Conservation (phyloP, 1,140 invertebrate genomes). For the Brachionus rubens region DNA sequence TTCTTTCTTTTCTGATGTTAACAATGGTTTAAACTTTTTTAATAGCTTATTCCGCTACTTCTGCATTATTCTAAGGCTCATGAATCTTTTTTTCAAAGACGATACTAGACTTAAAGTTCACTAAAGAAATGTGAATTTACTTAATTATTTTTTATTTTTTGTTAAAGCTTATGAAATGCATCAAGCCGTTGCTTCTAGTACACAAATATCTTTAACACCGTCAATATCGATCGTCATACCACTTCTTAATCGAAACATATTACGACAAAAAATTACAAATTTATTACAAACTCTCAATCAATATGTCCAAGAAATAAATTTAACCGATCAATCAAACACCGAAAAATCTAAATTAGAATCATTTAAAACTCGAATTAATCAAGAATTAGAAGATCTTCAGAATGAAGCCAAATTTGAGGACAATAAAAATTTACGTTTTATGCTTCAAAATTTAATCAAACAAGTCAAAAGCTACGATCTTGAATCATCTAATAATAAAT, state of each 20-base stretch:
- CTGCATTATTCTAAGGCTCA: too few species aligned
- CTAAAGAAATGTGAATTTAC: not conserved
- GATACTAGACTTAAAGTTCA: too few species aligned
- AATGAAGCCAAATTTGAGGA: not conserved
- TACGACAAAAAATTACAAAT: not conserved
- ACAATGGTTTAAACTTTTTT: too few species aligned
- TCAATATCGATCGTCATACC: not conserved
- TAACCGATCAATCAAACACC: not conserved
- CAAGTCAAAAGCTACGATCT: not conserved
- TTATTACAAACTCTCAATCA: conserved; percentile 4
- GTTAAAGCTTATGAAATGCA: not conserved
- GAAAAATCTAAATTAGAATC: too few species aligned
- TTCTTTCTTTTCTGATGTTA: too few species aligned
- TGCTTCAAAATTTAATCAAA: not conserved
- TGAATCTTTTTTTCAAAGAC: not conserved
- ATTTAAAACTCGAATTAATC: too few species aligned
- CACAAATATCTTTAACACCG: conserved; percentile 11
- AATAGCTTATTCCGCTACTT: too few species aligned
- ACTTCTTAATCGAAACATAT: not conserved
- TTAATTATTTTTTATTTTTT: not conserved
- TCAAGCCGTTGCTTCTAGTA: not conserved
- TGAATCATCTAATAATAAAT: not conserved
- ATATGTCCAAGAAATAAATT: not conserved
- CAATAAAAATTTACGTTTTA: not conserved
- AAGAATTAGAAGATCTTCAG: not conserved